phyloP scores from a whole-genome alignment of 2,797 vertebrate genomes.

The Danionella dracula region DNA sequence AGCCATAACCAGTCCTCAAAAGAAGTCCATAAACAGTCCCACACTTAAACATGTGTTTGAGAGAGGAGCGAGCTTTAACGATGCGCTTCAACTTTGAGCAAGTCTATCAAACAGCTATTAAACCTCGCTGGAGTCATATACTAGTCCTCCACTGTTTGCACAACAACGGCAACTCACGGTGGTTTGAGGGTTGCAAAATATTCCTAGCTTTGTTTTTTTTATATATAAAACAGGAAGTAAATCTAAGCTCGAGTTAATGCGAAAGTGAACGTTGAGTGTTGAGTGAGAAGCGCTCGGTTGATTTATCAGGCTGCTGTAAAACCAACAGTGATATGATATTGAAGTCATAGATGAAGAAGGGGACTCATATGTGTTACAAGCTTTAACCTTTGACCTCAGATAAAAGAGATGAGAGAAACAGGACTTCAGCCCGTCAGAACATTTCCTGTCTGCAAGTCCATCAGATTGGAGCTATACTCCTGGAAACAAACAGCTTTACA shows the following conservation, averaged over 20 bases:
- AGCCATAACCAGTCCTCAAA: background rate
- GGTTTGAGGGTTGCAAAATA: no score
- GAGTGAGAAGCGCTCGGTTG: background rate
- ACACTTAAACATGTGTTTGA: background rate
- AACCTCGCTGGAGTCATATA: background rate
- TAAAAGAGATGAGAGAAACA: slow-evolving; percentile 30
- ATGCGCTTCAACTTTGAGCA: background rate
- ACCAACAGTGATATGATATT: slow-evolving; percentile 7
- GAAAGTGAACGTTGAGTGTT: background rate
- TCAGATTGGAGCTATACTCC: background rate
- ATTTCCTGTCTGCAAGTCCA: background rate
- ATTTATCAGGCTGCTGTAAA: slow-evolving; percentile 33
- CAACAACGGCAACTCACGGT: background rate
- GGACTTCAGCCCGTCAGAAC: slow-evolving; percentile 2
- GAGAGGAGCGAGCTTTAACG: background rate
- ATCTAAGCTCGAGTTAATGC: background rate
- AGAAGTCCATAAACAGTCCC: background rate
- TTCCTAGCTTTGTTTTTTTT: no score
- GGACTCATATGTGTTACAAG: slow-evolving; percentile 7
- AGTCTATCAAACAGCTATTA: background rate
- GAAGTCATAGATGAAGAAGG: slow-evolving; percentile 12
- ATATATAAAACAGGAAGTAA: background rate
- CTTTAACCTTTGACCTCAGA: slow-evolving; percentile 49
- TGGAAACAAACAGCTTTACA: background rate
- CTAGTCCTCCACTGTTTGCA: background rate